Evolutionary conservation across 2,797 vertebrate species (phyloP).

Genomic region (Melanotaenia parkinsoni): DNA sequence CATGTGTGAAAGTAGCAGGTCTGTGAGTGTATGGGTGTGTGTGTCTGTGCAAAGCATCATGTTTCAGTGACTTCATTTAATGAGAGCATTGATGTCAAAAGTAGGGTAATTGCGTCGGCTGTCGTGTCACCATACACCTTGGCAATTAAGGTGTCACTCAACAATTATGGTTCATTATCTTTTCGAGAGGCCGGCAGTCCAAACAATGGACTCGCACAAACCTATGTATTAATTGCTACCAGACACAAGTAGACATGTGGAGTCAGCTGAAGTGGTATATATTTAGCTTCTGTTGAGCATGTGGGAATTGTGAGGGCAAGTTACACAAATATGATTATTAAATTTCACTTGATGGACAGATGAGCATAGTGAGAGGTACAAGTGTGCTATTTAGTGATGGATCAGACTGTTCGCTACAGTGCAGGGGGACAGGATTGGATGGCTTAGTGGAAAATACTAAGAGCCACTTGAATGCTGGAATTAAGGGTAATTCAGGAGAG

Average conservation of each 20-base stretch:
- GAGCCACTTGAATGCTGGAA: conserved; percentile 52
- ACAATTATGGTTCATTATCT: conserved; percentile 81
- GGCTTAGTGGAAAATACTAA: conserved; percentile 62
- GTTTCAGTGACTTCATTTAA: conserved; percentile 79
- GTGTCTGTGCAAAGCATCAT: conserved; percentile 50
- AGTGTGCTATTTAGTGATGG: conserved; percentile 49
- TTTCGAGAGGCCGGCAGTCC: conserved; percentile 65
- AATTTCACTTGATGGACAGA: conserved; percentile 68
- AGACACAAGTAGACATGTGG: conserved; percentile 70
- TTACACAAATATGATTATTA: conserved; percentile 73
- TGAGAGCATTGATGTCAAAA: conserved; percentile 78
- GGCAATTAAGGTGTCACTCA: conserved; percentile 79
- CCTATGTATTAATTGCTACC: conserved; percentile 77
- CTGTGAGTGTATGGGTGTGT: conserved; percentile 26
- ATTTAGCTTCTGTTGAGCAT: conserved; percentile 69
- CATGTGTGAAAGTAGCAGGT: conserved; percentile 20
- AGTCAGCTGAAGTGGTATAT: conserved; percentile 55
- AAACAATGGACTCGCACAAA: conserved; percentile 77
- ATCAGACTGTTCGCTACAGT: conserved; percentile 33
- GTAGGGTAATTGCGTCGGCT: conserved; percentile 74
- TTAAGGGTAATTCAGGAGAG: conserved; percentile 53
- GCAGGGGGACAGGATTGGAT: conserved; percentile 43
- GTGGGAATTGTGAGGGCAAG: conserved; percentile 60
- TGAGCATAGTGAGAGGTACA: conserved; percentile 67
- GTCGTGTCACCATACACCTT: conserved; percentile 78